Conservation (phyloP, 2,797 vertebrate genomes). For the Coracias cyanogaster region DNA sequence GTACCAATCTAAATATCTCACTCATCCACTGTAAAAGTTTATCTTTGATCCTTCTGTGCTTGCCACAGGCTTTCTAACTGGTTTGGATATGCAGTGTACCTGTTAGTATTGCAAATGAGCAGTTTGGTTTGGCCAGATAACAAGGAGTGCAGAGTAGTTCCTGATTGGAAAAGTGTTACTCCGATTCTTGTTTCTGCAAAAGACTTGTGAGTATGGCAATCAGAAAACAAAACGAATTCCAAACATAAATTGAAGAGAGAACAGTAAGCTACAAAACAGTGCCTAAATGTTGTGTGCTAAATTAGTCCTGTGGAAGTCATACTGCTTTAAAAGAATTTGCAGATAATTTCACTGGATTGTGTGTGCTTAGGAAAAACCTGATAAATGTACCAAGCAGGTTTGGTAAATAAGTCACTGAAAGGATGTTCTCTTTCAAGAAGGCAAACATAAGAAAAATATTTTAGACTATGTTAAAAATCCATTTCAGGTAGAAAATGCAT, state of each 20-base stretch:
- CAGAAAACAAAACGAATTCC: neutral
- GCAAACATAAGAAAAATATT: neutral
- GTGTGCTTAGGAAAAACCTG: neutral
- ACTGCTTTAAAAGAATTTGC: neutral
- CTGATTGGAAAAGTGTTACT: neutral
- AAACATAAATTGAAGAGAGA: neutral
- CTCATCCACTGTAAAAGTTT: neutral
- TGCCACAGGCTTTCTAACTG: neutral
- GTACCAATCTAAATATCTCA: neutral
- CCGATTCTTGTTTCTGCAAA: neutral
- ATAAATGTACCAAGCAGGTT: neutral
- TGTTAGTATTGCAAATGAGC: neutral
- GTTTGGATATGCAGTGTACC: neutral
- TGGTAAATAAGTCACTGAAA: neutral
- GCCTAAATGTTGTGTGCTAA: slow-evolving; percentile 25
- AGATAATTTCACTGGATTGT: neutral
- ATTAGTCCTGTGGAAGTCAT: neutral
- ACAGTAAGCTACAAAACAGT: slow-evolving; percentile 1
- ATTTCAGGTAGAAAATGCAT: neutral
- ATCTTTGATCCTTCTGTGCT: neutral
- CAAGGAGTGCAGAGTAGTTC: neutral
- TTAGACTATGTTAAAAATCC: neutral
- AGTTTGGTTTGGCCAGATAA: neutral
- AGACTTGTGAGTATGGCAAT: neutral
- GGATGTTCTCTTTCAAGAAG: neutral